A percentile compares a stretch with the other conserved stretches of the same genome.
These are phyloP conservation scores for Craniophora ligustri DNA, from an alignment of 2,888 invertebrate species.

Conservation along the genomic window DNA sequence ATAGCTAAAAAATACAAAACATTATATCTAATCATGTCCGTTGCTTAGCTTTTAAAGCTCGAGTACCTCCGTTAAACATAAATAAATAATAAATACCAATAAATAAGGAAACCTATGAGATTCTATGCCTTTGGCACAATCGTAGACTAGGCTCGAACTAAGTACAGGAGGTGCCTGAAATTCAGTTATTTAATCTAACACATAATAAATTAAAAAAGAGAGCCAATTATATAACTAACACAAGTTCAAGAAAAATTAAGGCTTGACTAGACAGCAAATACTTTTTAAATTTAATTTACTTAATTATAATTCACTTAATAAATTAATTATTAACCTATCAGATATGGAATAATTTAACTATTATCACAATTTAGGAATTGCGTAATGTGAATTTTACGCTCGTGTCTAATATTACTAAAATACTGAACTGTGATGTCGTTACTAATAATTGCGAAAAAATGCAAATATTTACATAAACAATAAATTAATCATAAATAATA, in stretches of 20 bases:
- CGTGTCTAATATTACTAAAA: constrained; percentile 45
- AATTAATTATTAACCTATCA: constrained; percentile 38
- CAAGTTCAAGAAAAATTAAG: constrained; percentile 34
- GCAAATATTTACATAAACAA: constrained; percentile 38
- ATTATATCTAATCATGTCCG: constrained; percentile 66
- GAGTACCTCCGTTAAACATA: constrained; percentile 58
- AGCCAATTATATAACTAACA: constrained; percentile 60
- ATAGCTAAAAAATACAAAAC: constrained; percentile 65
- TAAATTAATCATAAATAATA: constrained; percentile 14
- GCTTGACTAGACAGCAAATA: constrained; percentile 70
- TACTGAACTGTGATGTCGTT: constrained; percentile 49
- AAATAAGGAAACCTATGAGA: constrained; percentile 72
- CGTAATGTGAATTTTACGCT: constrained; percentile 69
- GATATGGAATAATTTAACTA: constrained; percentile 73
- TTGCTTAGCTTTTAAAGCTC: constrained; percentile 82
- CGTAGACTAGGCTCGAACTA: constrained; percentile 71
- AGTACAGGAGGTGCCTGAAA: constrained; percentile 47
- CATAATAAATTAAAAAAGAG: constrained; percentile 62
- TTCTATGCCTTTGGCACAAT: constrained; percentile 84
- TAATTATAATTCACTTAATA: constrained; percentile 60
- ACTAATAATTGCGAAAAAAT: constrained; percentile 29
- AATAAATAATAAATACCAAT: constrained; percentile 57
- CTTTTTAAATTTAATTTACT: constrained; percentile 50
- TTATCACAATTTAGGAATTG: constrained; percentile 87
- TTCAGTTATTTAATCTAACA: constrained; percentile 41